Evolutionary conservation across 2,888 invertebrate species (phyloP), one percentile per base, ranked within the genome.

Genomic region (Agrypnus murinus): DNA sequence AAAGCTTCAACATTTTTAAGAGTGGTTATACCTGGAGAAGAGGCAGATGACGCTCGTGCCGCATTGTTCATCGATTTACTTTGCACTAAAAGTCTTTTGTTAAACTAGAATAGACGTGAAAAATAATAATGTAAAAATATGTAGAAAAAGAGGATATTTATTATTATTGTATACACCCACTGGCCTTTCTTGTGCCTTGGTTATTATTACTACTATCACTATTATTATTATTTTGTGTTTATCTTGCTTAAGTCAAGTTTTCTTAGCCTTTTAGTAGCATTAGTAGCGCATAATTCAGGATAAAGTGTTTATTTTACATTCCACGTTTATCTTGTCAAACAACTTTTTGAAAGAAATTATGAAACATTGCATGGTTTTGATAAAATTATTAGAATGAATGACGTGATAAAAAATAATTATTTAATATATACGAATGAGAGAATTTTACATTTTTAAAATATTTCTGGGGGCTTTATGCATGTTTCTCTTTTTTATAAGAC

Each of bases 31-130:
- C 76, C 77, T 76, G 76, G 77, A 75, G n/a, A n/a, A n/a, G 75
- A 71, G 76, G 75, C 78, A 79, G 76, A 77, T 78, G 78, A 79
- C 77, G 77, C 79, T 79, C 78, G 79, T 78, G 79, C 79, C 77
- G 50, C 77, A 77, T 77, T 77, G 76, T 77, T 75, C 62, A 63
- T 66, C 62, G 73, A 76, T 73, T 75, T 76, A 38, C 69, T 53
- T 14, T 34, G 46, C 53, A 15, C 53, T 4, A n/a, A n/a, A 32
- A 43, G 40, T 10, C 40, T 53, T 14, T 58, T 40, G 40, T 46
- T 46, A 15, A 25, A 25, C 5, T 25, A 5, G 5, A 25, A 25
- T 25, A 25, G 25, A 25, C 2, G 25, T 3, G 25, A 25, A 10
- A 46, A 46, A 43, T 31, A 46, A 43, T 31, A 10, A 4, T 12